Base-by-base conservation (phyloP, 2,797 vertebrate genomes). In the Myioborus miniatus region DNA sequence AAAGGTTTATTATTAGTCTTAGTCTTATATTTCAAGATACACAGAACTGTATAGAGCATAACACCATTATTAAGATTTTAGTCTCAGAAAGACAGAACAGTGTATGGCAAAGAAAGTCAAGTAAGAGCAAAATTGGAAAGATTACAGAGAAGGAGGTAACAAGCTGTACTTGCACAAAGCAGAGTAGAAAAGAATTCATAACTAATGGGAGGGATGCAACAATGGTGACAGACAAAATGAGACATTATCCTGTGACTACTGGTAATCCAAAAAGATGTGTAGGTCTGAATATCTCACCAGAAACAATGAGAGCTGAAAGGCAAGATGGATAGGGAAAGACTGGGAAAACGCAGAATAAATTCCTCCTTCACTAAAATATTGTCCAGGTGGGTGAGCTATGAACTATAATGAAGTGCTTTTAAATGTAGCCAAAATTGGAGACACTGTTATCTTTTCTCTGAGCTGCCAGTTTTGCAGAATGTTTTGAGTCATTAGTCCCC, bases 71-170 rank as follows among this genome's bases (percentile, higher is more conserved):
- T 79, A 93, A 76, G 47, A 74, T 47, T 89, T 89, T 77, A 75
- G 26, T 47, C 34, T 91, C 86, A 89, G 89, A 70, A 90, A 87
- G 56, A 76, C 67, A 58, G 62, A 87, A 64, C 15, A 81, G 55
- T 29, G 44, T 14, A 88, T 11, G 22, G 52, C 36, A 52, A 87
- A 75, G 55, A 65, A 93, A 91, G 55, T 89, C 39, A 87, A 90
- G 47, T 20, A 60, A 65, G 20, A 94, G 29, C n/a, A 82, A 93
- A 94, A 87, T 22, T 85, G 68, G 78, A 87, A 87, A 72, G 80
- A 88, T 86, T 78, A 89, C 81, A 94, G 83, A 87, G 64, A 60
- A 88, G 81, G 76, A 83, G 64, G 90, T 83, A 96, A 87, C 81
- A 77, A 55, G 50, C 37, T 83, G 68, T 82, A 82, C 63, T 84